Percentiles rank a stretch among this genome's conserved stretches.
Conservation (phyloP, 1,140 invertebrate genomes). For the Aporrectodea caliginosa region DNA sequence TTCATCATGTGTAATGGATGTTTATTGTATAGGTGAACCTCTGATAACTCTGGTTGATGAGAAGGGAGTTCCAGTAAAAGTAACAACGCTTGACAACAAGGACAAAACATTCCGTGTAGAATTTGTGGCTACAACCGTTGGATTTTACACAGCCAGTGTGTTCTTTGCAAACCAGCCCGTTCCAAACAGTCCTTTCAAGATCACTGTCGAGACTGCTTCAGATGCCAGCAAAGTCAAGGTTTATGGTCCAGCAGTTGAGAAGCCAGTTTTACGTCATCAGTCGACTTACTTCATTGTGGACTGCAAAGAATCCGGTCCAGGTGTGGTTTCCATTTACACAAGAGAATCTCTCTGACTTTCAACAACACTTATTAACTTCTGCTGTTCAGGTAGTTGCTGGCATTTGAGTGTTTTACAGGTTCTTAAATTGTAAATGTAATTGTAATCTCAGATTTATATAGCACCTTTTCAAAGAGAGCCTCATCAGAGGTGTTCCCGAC, state of each 20-base stretch:
- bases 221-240: slow-evolving; percentile 36
- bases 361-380: too few species aligned
- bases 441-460: too few species aligned
- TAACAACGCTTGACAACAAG: slow-evolving; percentile 6
- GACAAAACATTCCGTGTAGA: slow-evolving; percentile 18
- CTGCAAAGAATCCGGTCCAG: slow-evolving; percentile 54
- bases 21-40: slow-evolving; percentile 14
- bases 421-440: too few species aligned
- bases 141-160: slow-evolving; percentile 67
- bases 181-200: slow-evolving; percentile 73
- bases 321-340: slow-evolving; percentile 34
- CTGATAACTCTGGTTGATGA: slow-evolving; percentile 8
- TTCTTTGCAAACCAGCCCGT: slow-evolving; percentile 74
- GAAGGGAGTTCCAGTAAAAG: slow-evolving; percentile 9
- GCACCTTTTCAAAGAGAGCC: too few species aligned
- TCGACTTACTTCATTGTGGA: slow-evolving; percentile 55
- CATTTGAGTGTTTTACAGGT: too few species aligned
- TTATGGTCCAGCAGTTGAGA: slow-evolving; percentile 55
- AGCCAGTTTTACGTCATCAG: slow-evolving; percentile 49
- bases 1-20: too few species aligned
- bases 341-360: too few species aligned
- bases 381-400: too few species aligned
- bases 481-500: too few species aligned
- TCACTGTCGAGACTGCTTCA: slow-evolving; percentile 65
- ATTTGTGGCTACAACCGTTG: slow-evolving; percentile 42